These are phyloP conservation scores for Fragum fragum DNA, from an alignment of 2,888 invertebrate species.

Conservation along the genomic window DNA sequence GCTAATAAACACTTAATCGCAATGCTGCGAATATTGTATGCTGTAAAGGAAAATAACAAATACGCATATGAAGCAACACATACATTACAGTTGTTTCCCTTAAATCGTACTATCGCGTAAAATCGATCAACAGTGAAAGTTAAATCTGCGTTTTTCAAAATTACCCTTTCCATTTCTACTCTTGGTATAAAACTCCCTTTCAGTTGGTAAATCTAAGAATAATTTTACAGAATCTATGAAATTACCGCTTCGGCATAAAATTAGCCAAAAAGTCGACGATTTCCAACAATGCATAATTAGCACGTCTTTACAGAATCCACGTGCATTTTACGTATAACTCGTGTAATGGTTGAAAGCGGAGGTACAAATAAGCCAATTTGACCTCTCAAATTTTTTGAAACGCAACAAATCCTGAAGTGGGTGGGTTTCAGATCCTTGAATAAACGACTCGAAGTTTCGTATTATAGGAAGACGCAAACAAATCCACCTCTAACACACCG, in stretches of 20 bases:
- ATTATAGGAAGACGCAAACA: slow-evolving; percentile 46
- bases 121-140: slow-evolving; percentile 29
- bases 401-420: slow-evolving; percentile 33
- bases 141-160: slow-evolving; percentile 32
- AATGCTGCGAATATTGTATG: background rate
- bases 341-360: too few relatives aligned
- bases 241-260: slow-evolving; percentile 20
- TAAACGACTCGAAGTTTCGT: slow-evolving; percentile 39
- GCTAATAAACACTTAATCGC: too few relatives aligned
- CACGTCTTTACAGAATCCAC: slow-evolving; percentile 15
- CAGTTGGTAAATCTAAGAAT: slow-evolving; percentile 36
- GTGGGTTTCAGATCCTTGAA: slow-evolving; percentile 50
- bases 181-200: slow-evolving; percentile 3
- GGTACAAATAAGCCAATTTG: slow-evolving; percentile 47
- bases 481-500: slow-evolving; percentile 37
- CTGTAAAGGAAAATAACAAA: background rate
- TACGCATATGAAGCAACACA: background rate
- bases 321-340: slow-evolving; percentile 38
- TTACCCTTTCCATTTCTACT: slow-evolving; percentile 26
- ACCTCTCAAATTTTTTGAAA: slow-evolving; percentile 38
- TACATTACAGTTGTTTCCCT: background rate
- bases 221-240: background rate
- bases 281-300: slow-evolving; percentile 37
- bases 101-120: slow-evolving; percentile 37
- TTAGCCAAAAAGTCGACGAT: slow-evolving; percentile 37